Evolutionary conservation across 1,140 invertebrate genomes (phyloP), one percentile per base, ranked within the genome.

Genomic region (Gyrodactylus bullatarudis): DNA sequence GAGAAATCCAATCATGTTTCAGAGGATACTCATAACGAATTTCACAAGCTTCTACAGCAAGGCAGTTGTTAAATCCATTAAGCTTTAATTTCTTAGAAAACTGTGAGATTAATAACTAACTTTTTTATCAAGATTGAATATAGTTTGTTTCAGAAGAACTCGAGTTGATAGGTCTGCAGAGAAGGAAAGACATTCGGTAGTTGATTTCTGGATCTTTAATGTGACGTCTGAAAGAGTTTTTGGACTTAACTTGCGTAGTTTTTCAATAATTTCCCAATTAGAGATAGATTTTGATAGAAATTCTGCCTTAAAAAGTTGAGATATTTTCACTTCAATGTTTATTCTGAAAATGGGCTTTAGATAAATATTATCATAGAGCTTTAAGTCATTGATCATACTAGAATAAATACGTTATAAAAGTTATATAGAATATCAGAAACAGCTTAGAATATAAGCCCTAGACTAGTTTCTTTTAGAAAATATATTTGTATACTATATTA

Each of bases 301-400:
- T n/a, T 16, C 21, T 19, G 72, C 19, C 21, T 74, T 26, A 72
- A 23, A 20, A 20, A 34, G 22, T 22, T 22, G 23, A 2, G 26
- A 21, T 2, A 26, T 71, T 71, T 71, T 68, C 68, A 27, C 34
- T 54, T 23, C 25, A 26, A 76, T 88, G 89, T 73, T 87, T 85
- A 25, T 86, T 84, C 0, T 88, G 88, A 27, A 90, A 78, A 78
- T 88, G 86, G 0, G 81, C 34, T 16, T n/a, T 54, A 54, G 34
- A n/a, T 54, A 54, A n/a, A 54, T 54, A 54, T 54, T 54, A 8
- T 54, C 34, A n/a, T 16, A 54, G n/a, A 54, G 34, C 34, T 54
- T 54, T n/a, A 54, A 54, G 8, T 54, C 34, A n/a, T 54, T 54
- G 34, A 54, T 54, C 34, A 54, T 54, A 16, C n/a, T 16, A 16